Percentiles rank a stretch among this genome's conserved stretches.
Conservation (phyloP, 2,888 invertebrate species). For the Plebejus argus region DNA sequence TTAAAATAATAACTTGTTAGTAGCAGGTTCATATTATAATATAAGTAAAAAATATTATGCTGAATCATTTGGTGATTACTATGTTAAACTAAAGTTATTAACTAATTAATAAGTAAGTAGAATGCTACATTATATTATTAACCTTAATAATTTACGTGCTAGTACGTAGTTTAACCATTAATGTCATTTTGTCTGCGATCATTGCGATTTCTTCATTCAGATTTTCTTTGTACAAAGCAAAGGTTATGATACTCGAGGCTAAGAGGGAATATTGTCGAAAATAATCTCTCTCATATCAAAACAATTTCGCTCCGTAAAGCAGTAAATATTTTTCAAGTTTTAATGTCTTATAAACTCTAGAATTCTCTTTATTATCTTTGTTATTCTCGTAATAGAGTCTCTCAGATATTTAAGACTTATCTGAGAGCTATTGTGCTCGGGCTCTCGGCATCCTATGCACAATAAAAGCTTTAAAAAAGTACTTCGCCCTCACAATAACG, state of each 20-base stretch:
- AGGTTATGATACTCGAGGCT: not conserved
- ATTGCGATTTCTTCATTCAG: too few species aligned
- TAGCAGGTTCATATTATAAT: not conserved
- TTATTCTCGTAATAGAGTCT: not conserved
- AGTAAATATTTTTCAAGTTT: not conserved
- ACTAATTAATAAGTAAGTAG: too few species aligned
- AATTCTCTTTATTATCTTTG: not conserved
- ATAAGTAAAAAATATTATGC: not conserved
- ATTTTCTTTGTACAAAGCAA: too few species aligned
- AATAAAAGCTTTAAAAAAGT: slow-evolving; percentile 28
- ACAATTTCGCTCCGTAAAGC: not conserved
- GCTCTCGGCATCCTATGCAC: not conserved
- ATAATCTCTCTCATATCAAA: not conserved
- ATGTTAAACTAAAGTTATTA: too few species aligned
- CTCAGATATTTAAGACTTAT: slow-evolving; percentile 7
- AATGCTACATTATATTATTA: too few species aligned
- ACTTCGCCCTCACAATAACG: slow-evolving; percentile 23
- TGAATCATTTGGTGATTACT: too few species aligned
- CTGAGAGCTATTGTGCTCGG: not conserved
- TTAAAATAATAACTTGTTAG: not conserved
- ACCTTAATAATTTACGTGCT: too few species aligned
- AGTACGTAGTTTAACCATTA: too few species aligned
- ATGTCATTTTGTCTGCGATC: too few species aligned
- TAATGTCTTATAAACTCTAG: not conserved
- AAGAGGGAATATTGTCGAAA: not conserved